Base-by-base conservation (phyloP, 2,797 vertebrate species). In the Cuculus canorus region DNA sequence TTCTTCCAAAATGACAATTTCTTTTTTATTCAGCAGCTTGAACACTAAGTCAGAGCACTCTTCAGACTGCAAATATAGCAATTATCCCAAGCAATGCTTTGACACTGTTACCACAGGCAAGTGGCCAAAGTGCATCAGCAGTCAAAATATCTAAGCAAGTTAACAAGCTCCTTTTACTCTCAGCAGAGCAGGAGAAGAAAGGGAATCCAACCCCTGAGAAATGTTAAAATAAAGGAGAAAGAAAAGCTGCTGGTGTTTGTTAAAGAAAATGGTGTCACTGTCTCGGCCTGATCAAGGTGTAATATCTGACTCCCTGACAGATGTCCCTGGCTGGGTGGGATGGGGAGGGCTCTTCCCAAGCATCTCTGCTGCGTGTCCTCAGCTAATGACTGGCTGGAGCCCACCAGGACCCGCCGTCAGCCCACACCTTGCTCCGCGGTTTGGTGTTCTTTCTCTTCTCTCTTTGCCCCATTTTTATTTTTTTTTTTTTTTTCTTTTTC, bases 11-110 rank as follows among this genome's bases (percentile, higher is more conserved):
- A 99, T 98, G 98, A 98, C 98, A 98, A 98, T 98, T 98, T 98
- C 98, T 92, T 98, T 99, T 99, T 99, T 98, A 99, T 99, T 98
- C 98, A 98, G 98, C 98, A 98, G 98, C 98, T 98, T 98, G 97
- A 98, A 98, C 98, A 98, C 98, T 98, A 98, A 98, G 98, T 98
- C 98, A 97, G 98, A 98, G 97, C 98, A 98, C 98, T 99, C 98
- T 98, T 98, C 98, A 98, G 98, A 99, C 98, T 98, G 98, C 98
- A 98, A 98, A 99, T 98, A 98, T 98, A 99, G 99, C 99, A 99
- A 99, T 99, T 99, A 99, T 98, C 98, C 98, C 99, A 98, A 99
- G 98, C 99, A 99, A 98, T 98, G 98, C 98, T 98, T 99, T 99
- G 98, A 99, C 99, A 98, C 98, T 98, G 98, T 99, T 99, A 99